Base-by-base conservation (phyloP, 2,888 invertebrate species). In the Mesodorylaimus sp. region DNA sequence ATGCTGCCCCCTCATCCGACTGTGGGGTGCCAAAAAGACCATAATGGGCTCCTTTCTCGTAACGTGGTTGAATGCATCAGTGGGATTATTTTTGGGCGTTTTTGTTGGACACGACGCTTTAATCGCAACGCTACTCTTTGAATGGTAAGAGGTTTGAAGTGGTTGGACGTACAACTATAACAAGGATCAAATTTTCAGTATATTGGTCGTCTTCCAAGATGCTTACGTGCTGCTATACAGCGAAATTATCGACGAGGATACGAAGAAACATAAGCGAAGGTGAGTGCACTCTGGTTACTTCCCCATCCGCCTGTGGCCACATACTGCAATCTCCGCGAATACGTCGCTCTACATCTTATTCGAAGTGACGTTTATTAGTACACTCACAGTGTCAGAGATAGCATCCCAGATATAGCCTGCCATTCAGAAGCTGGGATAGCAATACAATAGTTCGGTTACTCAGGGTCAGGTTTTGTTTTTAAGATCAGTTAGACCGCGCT, bases 181-280 rank as follows among this genome's bases (percentile, higher is more conserved):
- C 16, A 7, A 10, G 21, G 7, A n/a, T 7, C 41, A 39, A 21
- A n/a, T 46, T 47, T 42, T 24, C 25, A 47, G 47, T 19, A 21
- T 47, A 23, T 21, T 47, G 13, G 5, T 37, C 24, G 16, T 21
- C 5, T 47, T 47, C 26, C 36, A 37, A 26, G n/a, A 10, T 16
- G 7, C 39, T 38, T 47, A 25, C 37, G 21, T 16, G 16, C 23
- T 47, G 2, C 16, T 47, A 16, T 5, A 23, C 10, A 21, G 36
- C 26, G 47, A 47, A 10, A 41, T 47, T 21, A 47, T 47, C 25
- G 47, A 47, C 10, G 32, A 47, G 13, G 47, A 47, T 39, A 47
- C 36, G 21, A 39, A 19, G 21, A 5, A 25, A n/a, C 23, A 47
- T 21, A 23, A 39, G 3, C 13, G 47, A 47, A 13, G 21, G 47